Conservation (phyloP, 1,140 invertebrate genomes). For the Hyles vespertilio region DNA sequence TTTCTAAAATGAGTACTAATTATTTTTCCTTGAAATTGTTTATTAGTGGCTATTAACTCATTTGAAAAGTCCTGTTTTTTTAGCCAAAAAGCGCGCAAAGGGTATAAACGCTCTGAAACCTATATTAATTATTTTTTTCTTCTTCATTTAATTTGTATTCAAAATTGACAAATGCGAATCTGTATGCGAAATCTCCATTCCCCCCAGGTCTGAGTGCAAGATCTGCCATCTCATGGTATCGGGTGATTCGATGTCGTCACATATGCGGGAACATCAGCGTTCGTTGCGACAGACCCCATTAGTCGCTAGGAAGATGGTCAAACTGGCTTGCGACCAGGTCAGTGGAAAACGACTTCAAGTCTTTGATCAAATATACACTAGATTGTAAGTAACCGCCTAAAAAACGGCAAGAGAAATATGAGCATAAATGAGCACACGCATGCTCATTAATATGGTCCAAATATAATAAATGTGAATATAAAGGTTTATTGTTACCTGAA, state of each 20-base stretch:
- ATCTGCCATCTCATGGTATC: slow-evolving; percentile 18
- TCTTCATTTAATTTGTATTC: background rate
- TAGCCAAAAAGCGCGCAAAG: too few species aligned
- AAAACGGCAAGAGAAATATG: too few species aligned
- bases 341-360: background rate
- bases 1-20: too few species aligned
- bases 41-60: too few species aligned
- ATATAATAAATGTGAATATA: too few species aligned
- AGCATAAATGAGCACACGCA: too few species aligned
- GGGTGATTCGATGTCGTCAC: slow-evolving; percentile 1
- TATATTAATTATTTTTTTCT: background rate
- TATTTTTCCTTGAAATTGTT: too few species aligned
- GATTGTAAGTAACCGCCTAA: background rate
- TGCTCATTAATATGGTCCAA: too few species aligned
- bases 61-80: too few species aligned
- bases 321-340: slow-evolving; percentile 31
- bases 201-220: slow-evolving; percentile 17
- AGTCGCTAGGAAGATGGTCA: background rate
- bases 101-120: too few species aligned
- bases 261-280: slow-evolving; percentile 22
- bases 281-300: slow-evolving; percentile 9
- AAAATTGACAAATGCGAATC: background rate
- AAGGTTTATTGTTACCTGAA: too few species aligned
- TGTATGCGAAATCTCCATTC: background rate
- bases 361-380: background rate